Percentiles rank a stretch among this genome's conserved stretches.
phyloP scores from a whole-genome alignment of 2,797 vertebrate species.

The Enteromius mattozi region DNA sequence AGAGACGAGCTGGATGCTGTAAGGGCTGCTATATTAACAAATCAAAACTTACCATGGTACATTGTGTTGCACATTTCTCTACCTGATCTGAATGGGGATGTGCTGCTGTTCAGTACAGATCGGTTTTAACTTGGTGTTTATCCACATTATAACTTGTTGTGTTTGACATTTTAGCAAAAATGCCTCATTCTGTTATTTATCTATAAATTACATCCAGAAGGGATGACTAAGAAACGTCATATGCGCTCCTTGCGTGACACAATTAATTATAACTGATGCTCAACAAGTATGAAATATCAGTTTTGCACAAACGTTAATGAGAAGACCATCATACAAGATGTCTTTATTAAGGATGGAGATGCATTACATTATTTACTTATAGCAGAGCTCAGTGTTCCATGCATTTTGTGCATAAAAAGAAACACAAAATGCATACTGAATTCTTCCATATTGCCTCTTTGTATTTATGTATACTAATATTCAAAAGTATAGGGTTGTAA shows the following conservation, averaged over 20 bases:
- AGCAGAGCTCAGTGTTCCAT: neutral
- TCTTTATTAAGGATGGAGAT: neutral
- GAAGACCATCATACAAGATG: neutral
- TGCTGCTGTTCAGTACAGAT: neutral
- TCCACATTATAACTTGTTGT: neutral
- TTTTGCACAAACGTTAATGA: constrained; percentile 2
- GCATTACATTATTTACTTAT: neutral
- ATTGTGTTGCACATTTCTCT: neutral
- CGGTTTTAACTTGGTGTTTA: neutral
- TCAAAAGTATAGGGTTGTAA: neutral
- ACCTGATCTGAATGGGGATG: neutral
- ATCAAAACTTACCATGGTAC: constrained; percentile 12
- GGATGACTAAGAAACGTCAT: constrained; percentile 23
- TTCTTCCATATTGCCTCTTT: neutral
- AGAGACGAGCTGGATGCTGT: constrained; percentile 61
- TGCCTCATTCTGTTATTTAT: neutral
- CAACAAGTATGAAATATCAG: neutral
- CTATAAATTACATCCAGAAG: constrained; percentile 4
- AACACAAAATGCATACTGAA: neutral
- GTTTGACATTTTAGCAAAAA: neutral
- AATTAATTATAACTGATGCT: neutral
- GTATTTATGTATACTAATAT: neutral
- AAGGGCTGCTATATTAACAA: constrained; percentile 65
- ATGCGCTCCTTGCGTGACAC: neutral
- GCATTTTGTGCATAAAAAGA: neutral